Evolutionary conservation across 2,888 invertebrate species (phyloP).

Genomic region (Amblyjoppa proteus): DNA sequence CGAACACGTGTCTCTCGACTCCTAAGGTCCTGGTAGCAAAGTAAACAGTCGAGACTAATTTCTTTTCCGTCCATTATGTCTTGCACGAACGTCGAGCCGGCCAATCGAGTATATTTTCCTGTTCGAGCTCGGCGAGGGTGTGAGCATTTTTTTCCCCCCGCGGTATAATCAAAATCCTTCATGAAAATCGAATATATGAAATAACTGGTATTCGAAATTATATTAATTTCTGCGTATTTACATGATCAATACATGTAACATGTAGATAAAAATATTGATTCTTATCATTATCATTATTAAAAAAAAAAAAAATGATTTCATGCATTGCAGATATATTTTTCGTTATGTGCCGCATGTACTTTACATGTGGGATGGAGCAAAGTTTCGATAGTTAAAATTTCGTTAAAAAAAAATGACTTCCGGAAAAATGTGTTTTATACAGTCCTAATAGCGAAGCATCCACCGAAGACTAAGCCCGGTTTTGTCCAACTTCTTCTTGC

Average conservation of each 20-base stretch:
- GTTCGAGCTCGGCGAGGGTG: neutral
- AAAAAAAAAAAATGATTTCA: too few relatives aligned
- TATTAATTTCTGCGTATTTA: too few relatives aligned
- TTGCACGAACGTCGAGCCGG: too few relatives aligned
- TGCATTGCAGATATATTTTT: too few relatives aligned
- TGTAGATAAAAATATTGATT: too few relatives aligned
- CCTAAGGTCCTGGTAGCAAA: constrained; percentile 13
- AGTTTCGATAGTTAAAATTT: too few relatives aligned
- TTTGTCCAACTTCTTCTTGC: neutral
- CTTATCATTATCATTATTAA: too few relatives aligned
- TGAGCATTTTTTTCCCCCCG: neutral
- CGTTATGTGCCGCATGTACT: too few relatives aligned
- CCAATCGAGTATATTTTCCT: constrained; percentile 6
- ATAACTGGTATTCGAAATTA: too few relatives aligned
- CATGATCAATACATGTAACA: too few relatives aligned
- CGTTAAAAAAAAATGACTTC: neutral
- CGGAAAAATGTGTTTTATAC: neutral
- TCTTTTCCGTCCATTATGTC: neutral
- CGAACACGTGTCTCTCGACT: neutral
- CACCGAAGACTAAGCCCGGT: neutral
- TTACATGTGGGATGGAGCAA: too few relatives aligned
- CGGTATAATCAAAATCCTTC: neutral
- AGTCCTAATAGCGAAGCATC: constrained; percentile 29
- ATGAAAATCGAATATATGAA: neutral
- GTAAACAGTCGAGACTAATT: constrained; percentile 3